A percentile compares a stretch with the other conserved stretches of the same genome.
Evolutionary conservation across 2,888 invertebrate genomes (phyloP).

Genomic region (Buathra laborator): DNA sequence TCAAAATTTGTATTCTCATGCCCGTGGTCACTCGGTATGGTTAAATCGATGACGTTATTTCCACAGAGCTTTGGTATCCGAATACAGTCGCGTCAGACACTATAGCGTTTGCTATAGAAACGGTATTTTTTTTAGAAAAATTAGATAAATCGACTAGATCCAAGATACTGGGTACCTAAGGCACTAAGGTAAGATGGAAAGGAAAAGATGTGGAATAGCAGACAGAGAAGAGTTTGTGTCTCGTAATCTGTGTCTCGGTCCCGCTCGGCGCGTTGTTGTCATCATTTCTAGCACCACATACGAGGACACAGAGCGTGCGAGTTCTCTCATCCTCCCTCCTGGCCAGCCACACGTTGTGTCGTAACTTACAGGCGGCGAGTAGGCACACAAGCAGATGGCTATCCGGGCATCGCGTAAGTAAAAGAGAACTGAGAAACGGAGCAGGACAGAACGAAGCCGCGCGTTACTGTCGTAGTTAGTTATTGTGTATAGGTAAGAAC

Average conservation of each 20-base stretch:
- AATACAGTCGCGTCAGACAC: background rate
- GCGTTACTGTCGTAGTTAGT: background rate
- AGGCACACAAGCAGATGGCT: slow-evolving; percentile 75
- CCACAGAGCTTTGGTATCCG: background rate
- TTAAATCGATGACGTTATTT: slow-evolving; percentile 34
- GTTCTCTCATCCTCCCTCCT: slow-evolving; percentile 27
- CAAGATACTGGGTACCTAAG: slow-evolving; percentile 11
- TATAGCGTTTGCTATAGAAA: background rate
- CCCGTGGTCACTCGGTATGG: background rate
- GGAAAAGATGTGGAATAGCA: slow-evolving; percentile 12
- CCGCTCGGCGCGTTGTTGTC: slow-evolving; percentile 44
- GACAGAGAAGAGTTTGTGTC: slow-evolving; percentile 23
- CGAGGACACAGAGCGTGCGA: slow-evolving; percentile 17
- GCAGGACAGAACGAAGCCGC: slow-evolving; percentile 69
- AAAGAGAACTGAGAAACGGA: slow-evolving; percentile 64
- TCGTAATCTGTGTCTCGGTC: slow-evolving; percentile 35
- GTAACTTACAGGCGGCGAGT: slow-evolving; percentile 75
- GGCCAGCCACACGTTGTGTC: slow-evolving; percentile 69
- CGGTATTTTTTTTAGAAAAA: slow-evolving; percentile 21
- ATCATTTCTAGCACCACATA: slow-evolving; percentile 46
- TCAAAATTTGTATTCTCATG: slow-evolving; percentile 29
- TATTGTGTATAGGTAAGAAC: slow-evolving; percentile 21
- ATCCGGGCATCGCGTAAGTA: slow-evolving; percentile 68
- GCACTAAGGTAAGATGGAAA: slow-evolving; percentile 10
- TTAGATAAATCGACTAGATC: slow-evolving; percentile 44